Base-by-base conservation (phyloP, 2,113 vertebrate species). In the Leucopsar rothschildi region DNA sequence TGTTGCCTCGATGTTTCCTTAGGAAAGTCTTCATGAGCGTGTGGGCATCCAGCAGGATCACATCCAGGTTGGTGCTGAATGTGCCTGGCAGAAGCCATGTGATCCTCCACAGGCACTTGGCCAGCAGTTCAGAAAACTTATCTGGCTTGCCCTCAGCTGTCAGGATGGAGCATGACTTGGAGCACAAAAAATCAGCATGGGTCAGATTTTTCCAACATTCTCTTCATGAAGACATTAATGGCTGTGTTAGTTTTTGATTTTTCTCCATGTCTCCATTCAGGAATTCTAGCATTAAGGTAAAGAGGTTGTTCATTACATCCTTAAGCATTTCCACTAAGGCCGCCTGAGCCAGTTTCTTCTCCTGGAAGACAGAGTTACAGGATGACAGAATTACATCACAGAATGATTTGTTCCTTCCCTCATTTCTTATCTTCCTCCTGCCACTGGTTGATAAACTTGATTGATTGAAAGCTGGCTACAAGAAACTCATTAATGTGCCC, bases 401-500 rank as follows among this genome's bases (percentile, higher is more conserved):
- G 98, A 86, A 98, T 97, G 95, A 98, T 98, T 90, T 98, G 98
- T 52, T 93, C 97, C 92, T 98, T 98, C 95, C 98, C 97, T 94
- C 97, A 93, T 27, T 98, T 97, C 85, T 99, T 98, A 56, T 99
- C 98, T 12, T 98, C 97, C 97, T 98, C 98, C 92, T 99, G 98
- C 0, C 92, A 98, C 95, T 97, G 98, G 88, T 98, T 98, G 91
- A 98, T 98, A 75, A 99, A 98, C 33, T 98, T 92, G 55, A 99
- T 97, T 96, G 99, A 98, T 97, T 98, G 98, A 96, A 99, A 98
- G 15, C 97, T 98, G 31, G 98, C 98, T 47, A 98, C 98, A 60
- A 99, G 98, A 93, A 98, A 98, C 95, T 98, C 98, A 91, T 99
- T 99, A 28, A 98, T 98, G 95, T 98, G 98, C 52, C 98, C 98